Percentiles rank a stretch among this genome's conserved stretches.
phyloP scores from a whole-genome alignment of 2,888 invertebrate genomes.

The Parascotia fuliginaria region DNA sequence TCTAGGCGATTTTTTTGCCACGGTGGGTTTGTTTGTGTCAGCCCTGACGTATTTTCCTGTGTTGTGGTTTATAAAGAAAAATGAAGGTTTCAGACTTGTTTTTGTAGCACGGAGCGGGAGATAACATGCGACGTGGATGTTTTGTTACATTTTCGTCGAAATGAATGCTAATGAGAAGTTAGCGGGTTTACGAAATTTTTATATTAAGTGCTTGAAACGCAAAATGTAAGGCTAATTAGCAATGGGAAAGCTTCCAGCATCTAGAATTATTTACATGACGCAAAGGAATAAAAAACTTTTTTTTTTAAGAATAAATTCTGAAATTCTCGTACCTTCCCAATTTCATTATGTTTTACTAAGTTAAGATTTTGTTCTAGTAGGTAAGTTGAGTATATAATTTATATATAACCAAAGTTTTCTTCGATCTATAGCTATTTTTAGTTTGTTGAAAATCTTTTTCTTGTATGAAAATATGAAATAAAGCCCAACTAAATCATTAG shows the following conservation, averaged over 20 bases:
- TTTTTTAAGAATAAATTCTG: background rate
- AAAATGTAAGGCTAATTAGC: background rate
- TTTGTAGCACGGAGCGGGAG: conserved; percentile 11
- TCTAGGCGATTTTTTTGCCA: conserved; percentile 29
- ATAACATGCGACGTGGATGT: conserved; percentile 16
- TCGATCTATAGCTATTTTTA: too few species aligned
- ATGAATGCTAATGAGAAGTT: conserved; percentile 9
- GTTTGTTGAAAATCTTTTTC: too few species aligned
- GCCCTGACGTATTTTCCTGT: conserved; percentile 32
- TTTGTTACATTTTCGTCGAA: conserved; percentile 2
- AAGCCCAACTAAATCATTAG: too few species aligned
- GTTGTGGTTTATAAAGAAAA: conserved; percentile 20
- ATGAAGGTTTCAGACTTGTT: conserved; percentile 31
- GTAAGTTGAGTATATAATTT: too few species aligned
- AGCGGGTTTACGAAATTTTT: background rate
- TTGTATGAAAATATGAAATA: too few species aligned
- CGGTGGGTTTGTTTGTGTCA: conserved; percentile 10
- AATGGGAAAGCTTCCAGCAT: background rate
- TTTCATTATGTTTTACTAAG: too few species aligned
- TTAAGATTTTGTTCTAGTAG: too few species aligned
- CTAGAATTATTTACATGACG: background rate
- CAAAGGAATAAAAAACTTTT: background rate
- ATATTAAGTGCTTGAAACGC: background rate
- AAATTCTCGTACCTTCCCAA: background rate
- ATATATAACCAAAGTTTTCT: too few species aligned